Conservation (phyloP, 2,797 vertebrate genomes). For the Antennarius maculatus region DNA sequence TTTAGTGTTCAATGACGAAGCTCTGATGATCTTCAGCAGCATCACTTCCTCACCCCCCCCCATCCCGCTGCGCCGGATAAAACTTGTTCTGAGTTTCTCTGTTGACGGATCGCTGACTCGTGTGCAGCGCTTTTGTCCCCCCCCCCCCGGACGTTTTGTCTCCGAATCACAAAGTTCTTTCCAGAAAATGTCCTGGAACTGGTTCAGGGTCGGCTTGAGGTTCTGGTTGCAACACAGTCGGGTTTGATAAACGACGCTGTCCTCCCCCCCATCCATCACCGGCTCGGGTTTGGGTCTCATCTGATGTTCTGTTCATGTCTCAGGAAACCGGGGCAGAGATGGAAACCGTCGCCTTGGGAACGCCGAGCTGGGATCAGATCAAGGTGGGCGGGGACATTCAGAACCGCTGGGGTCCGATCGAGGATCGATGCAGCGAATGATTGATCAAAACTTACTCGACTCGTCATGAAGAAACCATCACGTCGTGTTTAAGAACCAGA, state of each 20-base stretch:
- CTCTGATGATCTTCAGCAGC: too few species aligned
- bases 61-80: too few species aligned
- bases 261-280: background rate
- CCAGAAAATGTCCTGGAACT: background rate
- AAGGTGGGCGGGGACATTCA: constrained; percentile 35
- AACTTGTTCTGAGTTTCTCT: too few species aligned
- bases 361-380: constrained; percentile 3
- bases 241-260: background rate
- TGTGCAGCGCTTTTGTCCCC: too few species aligned
- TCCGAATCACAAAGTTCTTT: background rate
- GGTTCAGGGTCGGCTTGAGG: background rate
- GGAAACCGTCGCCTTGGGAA: constrained; percentile 31
- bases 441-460: too few species aligned
- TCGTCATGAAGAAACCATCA: too few species aligned
- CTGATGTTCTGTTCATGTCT: constrained; percentile 20
- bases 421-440: too few species aligned
- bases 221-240: background rate
- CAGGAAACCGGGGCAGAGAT: constrained; percentile 56
- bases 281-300: background rate
- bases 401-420: too few species aligned
- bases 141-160: too few species aligned
- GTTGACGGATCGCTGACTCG: too few species aligned
- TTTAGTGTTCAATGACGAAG: background rate
- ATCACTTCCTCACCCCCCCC: too few species aligned
- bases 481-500: too few species aligned